Base-by-base conservation (phyloP, 2,888 invertebrate genomes). In the Marasmarcha lunaedactyla region DNA sequence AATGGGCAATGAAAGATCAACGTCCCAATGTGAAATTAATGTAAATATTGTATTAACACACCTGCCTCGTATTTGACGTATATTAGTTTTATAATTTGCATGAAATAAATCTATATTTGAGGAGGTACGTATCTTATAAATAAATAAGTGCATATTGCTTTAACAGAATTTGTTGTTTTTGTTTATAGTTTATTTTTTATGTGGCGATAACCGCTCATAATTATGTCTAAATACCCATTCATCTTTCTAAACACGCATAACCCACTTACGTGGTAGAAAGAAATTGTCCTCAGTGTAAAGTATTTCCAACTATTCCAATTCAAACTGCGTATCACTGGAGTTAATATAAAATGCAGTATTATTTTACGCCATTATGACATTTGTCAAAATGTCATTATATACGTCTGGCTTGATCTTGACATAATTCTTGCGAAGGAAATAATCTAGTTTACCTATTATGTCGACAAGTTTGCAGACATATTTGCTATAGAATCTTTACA, bases 251-350 rank as follows among this genome's bases (percentile, higher is more conserved):
- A 43, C 73, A 73, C 66, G 70, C 57, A 30, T 61, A 64, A 52
- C 71, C 73, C 52, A 67, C 70, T 66, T 73, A 76, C 73, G 74
- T 69, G 73, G 69, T 41, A 50, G 40, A 41, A 42, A 50, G 52
- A 51, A 20, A 20, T 20, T 20, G 20, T 3, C n/a, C 20, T 20
- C 20, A 5, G 20, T 20, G 4, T 20, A n/a, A n/a, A n/a, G n/a
- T n/a, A n/a, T n/a, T n/a, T n/a, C n/a, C n/a, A n/a, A n/a, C n/a
- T n/a, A n/a, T n/a, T n/a, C n/a, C n/a, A n/a, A n/a, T n/a, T n/a
- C n/a, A n/a, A n/a, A n/a, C n/a, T n/a, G n/a, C n/a, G n/a, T n/a
- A n/a, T n/a, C n/a, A n/a, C n/a, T n/a, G n/a, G n/a, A n/a, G n/a
- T n/a, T n/a, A n/a, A n/a, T n/a, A n/a, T n/a, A n/a, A n/a, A n/a